Base-by-base conservation (phyloP, 2,888 invertebrate species). In the Ceraclea dissimilis region DNA sequence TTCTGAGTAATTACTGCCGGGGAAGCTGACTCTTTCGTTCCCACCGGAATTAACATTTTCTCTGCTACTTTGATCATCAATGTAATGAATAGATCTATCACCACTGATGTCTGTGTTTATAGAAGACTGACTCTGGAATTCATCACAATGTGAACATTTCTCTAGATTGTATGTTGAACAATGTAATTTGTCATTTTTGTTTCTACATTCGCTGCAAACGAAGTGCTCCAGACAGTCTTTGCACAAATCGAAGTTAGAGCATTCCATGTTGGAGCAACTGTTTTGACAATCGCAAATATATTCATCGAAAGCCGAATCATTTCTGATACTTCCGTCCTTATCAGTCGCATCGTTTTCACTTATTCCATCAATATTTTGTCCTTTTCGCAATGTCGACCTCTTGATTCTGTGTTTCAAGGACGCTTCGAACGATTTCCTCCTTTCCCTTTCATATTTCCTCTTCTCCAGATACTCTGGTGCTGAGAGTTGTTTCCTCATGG, bases 381-480 rank as follows among this genome's bases (percentile, higher is more conserved):
- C 56, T 16, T 52, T 56, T 26, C 53, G 44, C 2, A 22, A 26
- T 8, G 34, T 17, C 18, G 73, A 71, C 67, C 82, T 84, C 65
- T 83, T 79, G 8, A 84, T 70, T 62, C 84, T 75, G 11, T 79
- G 79, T 64, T 81, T 70, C 46, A 79, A 69, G 48, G 81, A 80
- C 51, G 79, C 80, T 67, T 85, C 84, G 52, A 75, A 76, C 1
- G 83, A 81, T 67, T 82, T 82, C 63, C 84, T 71, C 65, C 86
- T 78, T 51, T 86, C 85, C 50, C 84, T 76, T 64, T 86, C 86
- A 53, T 86, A 78, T 68, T 90, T 90, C 22, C 93, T 78, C 63
- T 89, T 85, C 68, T 95, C 93, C 58, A 94, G 76, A 70, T 95
- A 95, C 64, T 93, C 93, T 0, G 94, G 94, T 0, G 93, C 92